phyloP scores from a whole-genome alignment of 2,888 invertebrate species.

The Plebejus melissa region DNA sequence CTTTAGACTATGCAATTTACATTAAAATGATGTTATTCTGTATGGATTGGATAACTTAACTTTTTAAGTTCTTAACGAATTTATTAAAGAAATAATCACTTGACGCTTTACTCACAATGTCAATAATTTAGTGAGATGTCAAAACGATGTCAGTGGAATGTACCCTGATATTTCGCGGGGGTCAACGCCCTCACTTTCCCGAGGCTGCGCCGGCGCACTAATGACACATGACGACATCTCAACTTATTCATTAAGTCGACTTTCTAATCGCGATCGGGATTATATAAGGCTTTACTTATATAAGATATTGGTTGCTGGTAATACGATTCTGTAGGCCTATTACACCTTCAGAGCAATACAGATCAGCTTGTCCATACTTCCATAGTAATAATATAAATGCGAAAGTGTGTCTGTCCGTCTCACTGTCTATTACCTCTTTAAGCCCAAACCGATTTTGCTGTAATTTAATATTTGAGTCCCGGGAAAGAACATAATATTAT shows the following conservation, averaged over 20 bases:
- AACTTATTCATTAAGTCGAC: slow-evolving; percentile 47
- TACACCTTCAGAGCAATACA: neutral
- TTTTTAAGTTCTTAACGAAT: neutral
- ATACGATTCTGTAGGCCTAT: neutral
- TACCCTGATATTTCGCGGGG: slow-evolving; percentile 4
- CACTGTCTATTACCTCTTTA: no score
- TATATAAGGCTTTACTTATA: slow-evolving; percentile 29
- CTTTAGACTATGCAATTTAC: no score
- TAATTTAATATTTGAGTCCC: no score
- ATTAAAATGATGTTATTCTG: no score
- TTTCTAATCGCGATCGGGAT: slow-evolving; percentile 43
- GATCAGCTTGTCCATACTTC: neutral
- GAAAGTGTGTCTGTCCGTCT: no score
- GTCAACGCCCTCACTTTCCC: slow-evolving; percentile 32
- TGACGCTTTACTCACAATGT: neutral
- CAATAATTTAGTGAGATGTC: neutral
- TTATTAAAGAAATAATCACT: neutral
- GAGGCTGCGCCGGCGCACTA: slow-evolving; percentile 38
- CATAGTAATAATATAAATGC: no score
- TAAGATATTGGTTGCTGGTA: slow-evolving; percentile 3
- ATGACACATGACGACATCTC: slow-evolving; percentile 45
- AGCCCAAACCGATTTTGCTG: neutral
- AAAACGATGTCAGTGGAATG: neutral
- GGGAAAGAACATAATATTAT: no score
- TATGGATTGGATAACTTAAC: neutral